Base-by-base conservation (phyloP, 2,113 vertebrate genomes). In the Dissostichus mawsoni region DNA sequence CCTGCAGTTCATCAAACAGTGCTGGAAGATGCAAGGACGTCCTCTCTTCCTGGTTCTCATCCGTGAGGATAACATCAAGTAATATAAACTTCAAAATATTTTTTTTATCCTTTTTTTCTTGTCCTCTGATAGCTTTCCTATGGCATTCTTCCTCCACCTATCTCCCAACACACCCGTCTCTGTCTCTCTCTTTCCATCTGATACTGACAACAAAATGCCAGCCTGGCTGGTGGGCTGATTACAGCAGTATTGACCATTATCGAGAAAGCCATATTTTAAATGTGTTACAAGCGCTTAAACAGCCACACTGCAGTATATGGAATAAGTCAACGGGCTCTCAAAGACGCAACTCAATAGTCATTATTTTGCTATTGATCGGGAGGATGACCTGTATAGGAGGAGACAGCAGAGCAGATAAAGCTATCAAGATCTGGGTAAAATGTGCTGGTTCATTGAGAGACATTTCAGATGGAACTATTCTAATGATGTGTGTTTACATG, bases 51-150 rank as follows among this genome's bases (percentile, higher is more conserved):
- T 99, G 67, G 97, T 97, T 2, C 97, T 99, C 41, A 97, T 99
- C 92, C 96, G 97, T 10, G 98, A 99, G 84, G 98, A 99, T 90
- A 99, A 99, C 86, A 99, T 99, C 89, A 97, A 96, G 98, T 99
- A 95, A 65, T 83, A 80, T 61, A 74, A 84, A 20, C 71, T 69
- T 70, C 0, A 10, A 62, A 71, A 72, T 23, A 51, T 45, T 69
- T 61, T 25, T 81, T 87, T 67, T 61, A 65, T 80, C 11, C 13
- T 23, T 44, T 48, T 41, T 12, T 69, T 53, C 17, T 66, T 18
- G 29, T 73, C 52, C n/a, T 13, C 2, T 63, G 80, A 87, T 82
- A 23, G 56, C 73, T 74, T 77, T 63, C 64, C 75, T 25, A 55
- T 14, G 53, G 9, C 25, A 41, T 53, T 71, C 68, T 33, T 2